phyloP scores from a whole-genome alignment of 2,797 vertebrate species.

The Novumbra hubbsi region DNA sequence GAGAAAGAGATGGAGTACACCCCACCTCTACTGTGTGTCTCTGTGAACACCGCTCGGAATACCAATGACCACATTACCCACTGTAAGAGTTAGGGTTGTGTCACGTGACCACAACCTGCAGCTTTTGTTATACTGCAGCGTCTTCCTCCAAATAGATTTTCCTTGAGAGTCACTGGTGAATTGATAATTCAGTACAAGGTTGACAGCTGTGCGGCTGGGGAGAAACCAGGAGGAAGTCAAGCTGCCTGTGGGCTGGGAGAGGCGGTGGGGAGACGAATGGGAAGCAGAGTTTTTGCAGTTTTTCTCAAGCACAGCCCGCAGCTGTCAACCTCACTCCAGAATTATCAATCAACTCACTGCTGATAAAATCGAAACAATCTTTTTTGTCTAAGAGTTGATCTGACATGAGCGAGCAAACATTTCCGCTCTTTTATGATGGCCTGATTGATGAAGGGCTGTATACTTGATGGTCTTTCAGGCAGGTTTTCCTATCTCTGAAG shows the following conservation, averaged over 20 bases:
- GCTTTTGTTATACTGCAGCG: constrained; percentile 20
- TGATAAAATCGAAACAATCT: constrained; percentile 58
- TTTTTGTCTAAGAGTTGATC: too few relatives aligned
- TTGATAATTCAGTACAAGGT: constrained; percentile 38
- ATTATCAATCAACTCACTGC: constrained; percentile 58
- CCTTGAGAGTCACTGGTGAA: constrained; percentile 26
- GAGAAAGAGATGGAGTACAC: not conserved
- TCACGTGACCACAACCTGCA: constrained; percentile 31
- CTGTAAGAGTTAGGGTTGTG: constrained; percentile 11
- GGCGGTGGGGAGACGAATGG: constrained; percentile 6
- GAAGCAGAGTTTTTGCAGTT: constrained; percentile 23
- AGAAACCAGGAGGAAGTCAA: not conserved
- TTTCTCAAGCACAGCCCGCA: constrained; percentile 29
- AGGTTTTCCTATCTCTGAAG: too few relatives aligned
- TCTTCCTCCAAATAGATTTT: constrained; percentile 42
- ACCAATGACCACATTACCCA: constrained; percentile 27
- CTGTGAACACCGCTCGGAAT: constrained; percentile 32
- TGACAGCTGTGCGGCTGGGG: constrained; percentile 43
- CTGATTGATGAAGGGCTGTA: too few relatives aligned
- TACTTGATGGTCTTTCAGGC: too few relatives aligned
- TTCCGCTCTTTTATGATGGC: too few relatives aligned
- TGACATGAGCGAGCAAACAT: too few relatives aligned
- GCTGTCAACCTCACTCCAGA: constrained; percentile 47
- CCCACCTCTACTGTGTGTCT: constrained; percentile 1
- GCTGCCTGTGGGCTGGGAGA: constrained; percentile 30